Conservation (phyloP, 1,140 invertebrate genomes). For the Odontomachus brunneus region DNA sequence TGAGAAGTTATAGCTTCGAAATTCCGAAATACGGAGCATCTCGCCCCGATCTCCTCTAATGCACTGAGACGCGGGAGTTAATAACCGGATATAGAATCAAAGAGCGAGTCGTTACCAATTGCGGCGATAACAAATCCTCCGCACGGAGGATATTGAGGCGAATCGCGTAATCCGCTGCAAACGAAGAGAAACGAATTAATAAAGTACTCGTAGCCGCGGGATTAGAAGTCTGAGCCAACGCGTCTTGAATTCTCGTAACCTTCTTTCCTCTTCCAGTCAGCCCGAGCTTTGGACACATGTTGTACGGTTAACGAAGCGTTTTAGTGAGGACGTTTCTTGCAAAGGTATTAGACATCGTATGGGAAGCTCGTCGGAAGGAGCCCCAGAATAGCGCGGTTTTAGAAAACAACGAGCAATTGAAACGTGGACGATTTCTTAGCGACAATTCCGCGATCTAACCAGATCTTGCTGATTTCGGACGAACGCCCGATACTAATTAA, state of each 20-base stretch:
- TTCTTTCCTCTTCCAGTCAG: slow-evolving; percentile 7
- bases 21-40: no score
- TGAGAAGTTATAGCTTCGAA: no score
- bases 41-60: no score
- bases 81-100: background rate
- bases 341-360: background rate
- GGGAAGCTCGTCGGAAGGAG: background rate
- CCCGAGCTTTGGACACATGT: slow-evolving; percentile 18
- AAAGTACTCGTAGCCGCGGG: background rate
- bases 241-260: slow-evolving; percentile 25
- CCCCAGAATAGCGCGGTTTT: background rate
- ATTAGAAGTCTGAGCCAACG: slow-evolving; percentile 12
- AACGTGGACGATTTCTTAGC: background rate
- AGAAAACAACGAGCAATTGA: background rate
- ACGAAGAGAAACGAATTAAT: slow-evolving; percentile 27
- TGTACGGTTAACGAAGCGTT: slow-evolving; percentile 32
- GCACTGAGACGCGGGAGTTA: background rate
- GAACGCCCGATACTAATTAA: background rate
- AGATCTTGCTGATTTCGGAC: background rate
- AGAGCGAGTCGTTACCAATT: background rate
- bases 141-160: background rate
- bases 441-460: background rate
- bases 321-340: slow-evolving; percentile 6
- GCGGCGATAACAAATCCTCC: background rate
- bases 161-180: slow-evolving; percentile 10